Evolutionary conservation across 2,888 invertebrate species (phyloP), one percentile per base, ranked within the genome.

Genomic region (Calliphora vomitoria): DNA sequence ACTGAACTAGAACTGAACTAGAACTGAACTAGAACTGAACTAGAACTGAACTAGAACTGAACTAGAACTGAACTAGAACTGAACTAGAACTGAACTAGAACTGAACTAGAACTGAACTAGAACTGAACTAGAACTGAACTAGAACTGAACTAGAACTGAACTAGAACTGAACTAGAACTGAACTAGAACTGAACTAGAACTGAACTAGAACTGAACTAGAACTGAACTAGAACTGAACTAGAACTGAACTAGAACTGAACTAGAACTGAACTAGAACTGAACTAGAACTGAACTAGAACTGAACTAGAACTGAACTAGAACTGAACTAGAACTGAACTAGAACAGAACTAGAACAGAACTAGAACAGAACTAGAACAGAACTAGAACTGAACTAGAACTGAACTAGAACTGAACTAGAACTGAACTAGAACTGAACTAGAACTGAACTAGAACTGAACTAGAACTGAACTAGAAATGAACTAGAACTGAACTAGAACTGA

Each of bases 371-470:
- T n/a, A 53, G n/a, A 53, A 53, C 53, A 18, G 53, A 58, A 25
- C 58, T 58, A 58, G 31, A 58, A 25, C 31, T 31, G 31, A 60
- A 60, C 60, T 31, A 15, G 31, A 60, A 60, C 31, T 60, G 31
- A 31, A 60, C 53, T 55, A 55, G 53, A 55, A 55, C 53, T 55
- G 53, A 55, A 55, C 53, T 55, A 55, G 53, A 55, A 55, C 18
- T 55, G 53, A 55, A 55, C 53, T 18, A 55, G 53, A 55, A 55
- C 18, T 55, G 53, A 55, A 55, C 53, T 55, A 55, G 53, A 55
- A 55, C 53, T 55, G 53, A 55, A 55, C 53, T 55, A 55, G 53
- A 55, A 55, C 53, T 60, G 60, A 60, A 60, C 60, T 25, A 25
- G 60, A 60, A 60, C 60, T 60, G 60, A 60, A 60, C 31, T 60